Percentiles rank a stretch among this genome's conserved stretches.
Conservation (phyloP, 2,113 vertebrate species). For the Lichenostomus cassidix region DNA sequence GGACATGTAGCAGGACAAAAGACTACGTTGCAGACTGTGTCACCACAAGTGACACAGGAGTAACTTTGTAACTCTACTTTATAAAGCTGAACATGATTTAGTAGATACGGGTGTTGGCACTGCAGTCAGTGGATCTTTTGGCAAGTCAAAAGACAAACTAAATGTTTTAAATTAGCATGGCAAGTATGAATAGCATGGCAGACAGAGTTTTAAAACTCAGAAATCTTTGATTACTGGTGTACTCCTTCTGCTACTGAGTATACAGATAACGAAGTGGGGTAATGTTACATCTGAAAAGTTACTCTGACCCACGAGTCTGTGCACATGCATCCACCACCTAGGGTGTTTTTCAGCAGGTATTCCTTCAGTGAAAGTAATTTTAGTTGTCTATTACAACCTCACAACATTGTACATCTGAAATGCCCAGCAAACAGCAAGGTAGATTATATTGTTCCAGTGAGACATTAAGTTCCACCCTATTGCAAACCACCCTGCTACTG, state of each 20-base stretch:
- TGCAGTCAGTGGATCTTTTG: not conserved
- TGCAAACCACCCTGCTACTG: not conserved
- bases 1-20: rapidly evolving
- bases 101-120: rapidly evolving
- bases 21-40: not conserved
- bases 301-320: not conserved
- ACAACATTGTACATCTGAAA: not conserved
- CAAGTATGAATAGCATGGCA: not conserved
- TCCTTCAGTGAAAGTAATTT: not conserved
- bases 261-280: not conserved
- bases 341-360: not conserved
- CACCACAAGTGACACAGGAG: not conserved
- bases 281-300: not conserved
- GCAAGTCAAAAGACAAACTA: not conserved
- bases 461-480: not conserved
- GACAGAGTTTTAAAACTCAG: not conserved
- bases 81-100: not conserved
- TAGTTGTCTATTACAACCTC: not conserved
- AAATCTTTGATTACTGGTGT: not conserved
- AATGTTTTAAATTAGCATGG: not conserved
- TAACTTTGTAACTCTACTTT: not conserved
- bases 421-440: not conserved
- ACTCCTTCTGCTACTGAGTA: not conserved
- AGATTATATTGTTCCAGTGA: not conserved
- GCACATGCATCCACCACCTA: not conserved